phyloP scores from a whole-genome alignment of 2,888 invertebrate species.

The Petrophora chlorosata region DNA sequence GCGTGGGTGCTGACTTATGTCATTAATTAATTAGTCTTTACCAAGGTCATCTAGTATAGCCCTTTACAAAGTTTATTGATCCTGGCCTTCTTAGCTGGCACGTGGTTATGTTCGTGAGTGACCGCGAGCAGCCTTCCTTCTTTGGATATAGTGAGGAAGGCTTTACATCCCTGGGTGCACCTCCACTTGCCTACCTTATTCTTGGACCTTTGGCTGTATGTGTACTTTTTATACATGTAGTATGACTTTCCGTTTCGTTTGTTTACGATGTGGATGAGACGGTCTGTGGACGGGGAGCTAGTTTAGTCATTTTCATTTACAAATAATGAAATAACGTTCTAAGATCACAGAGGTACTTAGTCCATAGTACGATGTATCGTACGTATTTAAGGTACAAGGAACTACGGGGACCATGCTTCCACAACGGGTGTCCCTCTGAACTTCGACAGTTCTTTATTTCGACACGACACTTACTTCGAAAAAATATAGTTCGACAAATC shows the following conservation, averaged over 20 bases:
- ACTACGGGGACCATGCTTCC: too few relatives aligned
- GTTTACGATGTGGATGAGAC: conserved; percentile 9
- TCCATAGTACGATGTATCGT: too few relatives aligned
- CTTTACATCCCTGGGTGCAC: conserved; percentile 17
- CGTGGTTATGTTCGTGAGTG: conserved; percentile 36
- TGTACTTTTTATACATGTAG: conserved; percentile 19
- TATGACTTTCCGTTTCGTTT: conserved; percentile 13
- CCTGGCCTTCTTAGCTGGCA: conserved; percentile 26
- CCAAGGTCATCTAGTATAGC: neutral
- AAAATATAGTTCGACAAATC: too few relatives aligned
- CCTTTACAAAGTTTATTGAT: conserved; percentile 11
- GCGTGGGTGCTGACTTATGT: too few relatives aligned
- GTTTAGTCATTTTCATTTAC: neutral
- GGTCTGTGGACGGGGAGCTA: conserved; percentile 6
- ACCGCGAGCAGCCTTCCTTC: neutral
- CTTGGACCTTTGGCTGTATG: conserved; percentile 18
- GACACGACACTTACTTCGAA: too few relatives aligned
- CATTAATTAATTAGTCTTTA: too few relatives aligned
- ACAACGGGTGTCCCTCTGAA: too few relatives aligned
- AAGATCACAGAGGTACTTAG: too few relatives aligned
- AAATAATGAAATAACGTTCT: too few relatives aligned
- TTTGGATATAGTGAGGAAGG: conserved; percentile 11
- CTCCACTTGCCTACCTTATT: conserved; percentile 26
- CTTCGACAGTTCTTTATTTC: too few relatives aligned
- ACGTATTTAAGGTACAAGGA: too few relatives aligned